Evolutionary conservation across 2,888 invertebrate genomes (phyloP).

Genomic region (Drosophila diplacantha): DNA sequence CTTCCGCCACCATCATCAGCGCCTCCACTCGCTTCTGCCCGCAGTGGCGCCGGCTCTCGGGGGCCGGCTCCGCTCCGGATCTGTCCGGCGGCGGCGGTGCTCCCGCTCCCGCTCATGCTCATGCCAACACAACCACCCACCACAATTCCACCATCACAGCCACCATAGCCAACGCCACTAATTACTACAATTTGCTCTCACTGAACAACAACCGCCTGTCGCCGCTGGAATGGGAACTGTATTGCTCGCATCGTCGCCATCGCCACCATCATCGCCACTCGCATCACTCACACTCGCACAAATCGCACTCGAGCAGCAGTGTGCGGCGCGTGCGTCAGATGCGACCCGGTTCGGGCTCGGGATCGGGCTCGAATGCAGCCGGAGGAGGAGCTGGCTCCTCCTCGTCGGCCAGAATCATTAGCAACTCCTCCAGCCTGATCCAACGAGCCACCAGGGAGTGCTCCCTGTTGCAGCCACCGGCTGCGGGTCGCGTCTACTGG

Average conservation of each 20-base stretch:
- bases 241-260: slow-evolving; percentile 50
- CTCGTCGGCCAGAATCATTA: slow-evolving; percentile 68
- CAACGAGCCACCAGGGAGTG: slow-evolving; percentile 77
- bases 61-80: slow-evolving; percentile 82
- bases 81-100: slow-evolving; percentile 66
- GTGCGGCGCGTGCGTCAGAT: slow-evolving; percentile 67
- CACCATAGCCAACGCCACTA: slow-evolving; percentile 52
- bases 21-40: slow-evolving; percentile 75
- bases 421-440: slow-evolving; percentile 74
- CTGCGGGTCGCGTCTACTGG: slow-evolving; percentile 80
- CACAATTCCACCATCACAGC: slow-evolving; percentile 43
- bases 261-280: slow-evolving; percentile 61
- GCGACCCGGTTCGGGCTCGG: slow-evolving; percentile 20
- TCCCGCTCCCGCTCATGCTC: slow-evolving; percentile 42
- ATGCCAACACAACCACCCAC: slow-evolving; percentile 34
- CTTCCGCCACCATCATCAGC: slow-evolving; percentile 64
- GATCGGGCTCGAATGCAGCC: slow-evolving; percentile 39
- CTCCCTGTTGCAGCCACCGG: slow-evolving; percentile 81
- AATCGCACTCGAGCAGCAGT: slow-evolving; percentile 57
- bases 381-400: slow-evolving; percentile 39
- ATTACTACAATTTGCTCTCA: slow-evolving; percentile 73
- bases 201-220: slow-evolving; percentile 69
- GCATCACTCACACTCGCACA: slow-evolving; percentile 42
- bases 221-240: slow-evolving; percentile 70
- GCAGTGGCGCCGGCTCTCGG: slow-evolving; percentile 75